phyloP scores from a whole-genome alignment of 2,888 invertebrate genomes.

The Melinaea marsaeus region DNA sequence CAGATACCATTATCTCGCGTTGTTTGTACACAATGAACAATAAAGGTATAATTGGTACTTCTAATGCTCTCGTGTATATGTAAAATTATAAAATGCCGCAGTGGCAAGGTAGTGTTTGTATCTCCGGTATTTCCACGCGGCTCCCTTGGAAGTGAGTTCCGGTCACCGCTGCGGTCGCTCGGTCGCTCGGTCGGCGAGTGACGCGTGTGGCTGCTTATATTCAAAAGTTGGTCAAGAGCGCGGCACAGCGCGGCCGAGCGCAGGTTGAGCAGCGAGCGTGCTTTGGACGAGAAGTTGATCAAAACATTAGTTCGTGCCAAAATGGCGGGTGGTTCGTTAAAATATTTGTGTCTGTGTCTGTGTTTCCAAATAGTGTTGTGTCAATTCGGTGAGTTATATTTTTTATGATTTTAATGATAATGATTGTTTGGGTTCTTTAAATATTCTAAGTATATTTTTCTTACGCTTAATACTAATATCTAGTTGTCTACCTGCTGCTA shows the following conservation, averaged over 20 bases:
- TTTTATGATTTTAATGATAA: constrained; percentile 8
- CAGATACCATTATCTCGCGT: no score
- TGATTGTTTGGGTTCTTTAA: constrained; percentile 6
- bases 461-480: no score
- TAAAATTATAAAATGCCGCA: background rate
- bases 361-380: constrained; percentile 46
- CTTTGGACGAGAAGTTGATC: constrained; percentile 20
- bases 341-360: constrained; percentile 49
- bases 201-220: constrained; percentile 32
- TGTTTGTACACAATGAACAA: no score
- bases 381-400: constrained; percentile 56
- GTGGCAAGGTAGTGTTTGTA: background rate
- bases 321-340: constrained; percentile 32
- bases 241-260: constrained; percentile 18
- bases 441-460: background rate
- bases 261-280: constrained; percentile 5
- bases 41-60: no score
- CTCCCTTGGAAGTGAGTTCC: constrained; percentile 27
- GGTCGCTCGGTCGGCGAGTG: constrained; percentile 5
- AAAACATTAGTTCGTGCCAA: constrained; percentile 7
- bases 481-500: no score
- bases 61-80: no score
- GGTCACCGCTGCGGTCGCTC: constrained; percentile 13
- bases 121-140: background rate
- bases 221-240: constrained; percentile 34